Base-by-base conservation (phyloP, 2,113 vertebrate genomes). In the Entelurus aequoreus region DNA sequence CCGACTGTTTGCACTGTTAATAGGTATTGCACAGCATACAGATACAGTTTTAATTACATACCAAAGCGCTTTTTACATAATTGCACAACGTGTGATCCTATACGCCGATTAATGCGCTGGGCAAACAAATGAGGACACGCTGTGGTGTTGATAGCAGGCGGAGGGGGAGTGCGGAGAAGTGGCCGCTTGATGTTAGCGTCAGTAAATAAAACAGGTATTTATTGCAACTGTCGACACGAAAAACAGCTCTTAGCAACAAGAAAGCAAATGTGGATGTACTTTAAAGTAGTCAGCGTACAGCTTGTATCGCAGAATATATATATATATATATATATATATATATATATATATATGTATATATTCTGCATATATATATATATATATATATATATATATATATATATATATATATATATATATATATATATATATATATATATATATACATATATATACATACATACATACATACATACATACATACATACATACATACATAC, bases 31-130 rank as follows among this genome's bases (percentile, higher is more conserved):
- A 83, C 68, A 78, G 66, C 76, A 84, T 81, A 84, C 79, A 77
- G 87, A 82, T 84, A 81, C 83, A 74, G 65, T 83, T 87, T 86
- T 87, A 88, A 88, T 88, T 86, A 87, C 84, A 85, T 77, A 86
- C 86, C 81, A 87, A 81, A 86, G 84, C 74, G 77, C 74, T 81
- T 77, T 84, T 77, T 84, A 85, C 81, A 82, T 86, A 87, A 86
- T 83, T 87, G 85, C 80, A 87, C 87, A 84, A 86, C 83, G 86
- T 80, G 80, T 79, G 85, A 88, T 84, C 84, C 80, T 86, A 88
- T 87, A 86, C 4, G 74, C 77, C 79, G 85, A 88, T 88, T 88
- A 57, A 87, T 75, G 68, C 71, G 70, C 66, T 54, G 60, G 63
- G 84, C 78, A 88, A 85, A 88, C 82, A 86, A 84, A 87, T 72